phyloP scores from a whole-genome alignment of 2,113 vertebrate genomes.

The Geococcyx californianus region DNA sequence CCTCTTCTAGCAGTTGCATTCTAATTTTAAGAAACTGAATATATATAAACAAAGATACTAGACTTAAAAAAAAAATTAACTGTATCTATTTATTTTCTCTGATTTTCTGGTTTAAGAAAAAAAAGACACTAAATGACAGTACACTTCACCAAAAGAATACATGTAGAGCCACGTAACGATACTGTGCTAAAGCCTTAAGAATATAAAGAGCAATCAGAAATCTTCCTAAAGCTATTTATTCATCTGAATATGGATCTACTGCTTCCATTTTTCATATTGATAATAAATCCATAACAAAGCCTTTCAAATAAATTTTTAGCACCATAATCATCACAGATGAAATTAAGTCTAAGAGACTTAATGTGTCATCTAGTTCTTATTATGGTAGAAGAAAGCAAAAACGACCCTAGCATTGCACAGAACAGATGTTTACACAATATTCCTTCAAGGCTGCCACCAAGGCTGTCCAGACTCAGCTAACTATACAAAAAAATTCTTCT shows the following conservation, averaged over 20 bases:
- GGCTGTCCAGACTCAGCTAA: slow-evolving; percentile 30
- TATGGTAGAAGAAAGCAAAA: neutral
- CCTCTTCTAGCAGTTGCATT: neutral
- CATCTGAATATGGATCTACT: neutral
- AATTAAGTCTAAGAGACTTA: neutral
- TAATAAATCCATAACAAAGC: neutral
- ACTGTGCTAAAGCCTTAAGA: neutral
- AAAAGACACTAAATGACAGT: neutral
- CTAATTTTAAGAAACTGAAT: neutral
- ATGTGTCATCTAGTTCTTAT: neutral
- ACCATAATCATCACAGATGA: neutral
- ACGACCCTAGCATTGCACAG: neutral
- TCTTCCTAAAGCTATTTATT: neutral
- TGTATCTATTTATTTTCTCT: neutral
- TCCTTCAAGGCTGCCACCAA: neutral
- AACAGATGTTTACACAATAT: neutral
- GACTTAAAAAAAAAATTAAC: neutral
- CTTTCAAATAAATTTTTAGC: neutral
- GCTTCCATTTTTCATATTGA: neutral
- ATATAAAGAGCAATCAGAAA: neutral
- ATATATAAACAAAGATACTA: neutral
- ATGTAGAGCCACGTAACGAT: neutral
- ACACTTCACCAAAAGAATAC: neutral
- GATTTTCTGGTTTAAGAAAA: neutral
- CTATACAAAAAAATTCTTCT: neutral